Conservation (phyloP, 2,113 vertebrate genomes). For the Lontra canadensis region DNA sequence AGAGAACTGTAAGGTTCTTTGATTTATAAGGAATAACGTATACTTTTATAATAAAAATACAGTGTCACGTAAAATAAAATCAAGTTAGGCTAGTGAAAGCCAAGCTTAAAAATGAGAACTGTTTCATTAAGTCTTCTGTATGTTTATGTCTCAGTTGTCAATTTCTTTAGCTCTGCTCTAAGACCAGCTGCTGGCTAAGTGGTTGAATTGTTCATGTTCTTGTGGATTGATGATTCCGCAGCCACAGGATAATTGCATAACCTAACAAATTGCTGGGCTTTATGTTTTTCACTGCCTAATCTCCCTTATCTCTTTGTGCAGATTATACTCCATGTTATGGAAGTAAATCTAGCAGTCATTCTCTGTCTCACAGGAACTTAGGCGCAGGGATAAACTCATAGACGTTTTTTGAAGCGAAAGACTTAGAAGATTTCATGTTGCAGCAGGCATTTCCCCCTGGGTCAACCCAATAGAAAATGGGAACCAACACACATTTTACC, state of each 20-base stretch:
- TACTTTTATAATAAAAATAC: constrained; percentile 33
- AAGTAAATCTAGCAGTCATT: not conserved
- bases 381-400: not conserved
- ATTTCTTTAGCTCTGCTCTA: not conserved
- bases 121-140: not conserved
- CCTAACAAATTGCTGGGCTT: not conserved
- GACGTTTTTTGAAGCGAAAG: not conserved
- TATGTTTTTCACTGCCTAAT: not conserved
- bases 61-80: constrained; percentile 10
- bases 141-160: not conserved
- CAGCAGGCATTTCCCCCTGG: not conserved
- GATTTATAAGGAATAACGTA: not conserved
- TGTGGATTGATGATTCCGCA: not conserved
- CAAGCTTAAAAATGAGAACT: constrained; percentile 3
- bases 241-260: not conserved
- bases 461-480: constrained; percentile 10
- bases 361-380: not conserved
- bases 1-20: not conserved
- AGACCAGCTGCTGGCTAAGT: not conserved
- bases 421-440: constrained; percentile 18
- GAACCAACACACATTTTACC: not conserved
- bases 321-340: not conserved
- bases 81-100: not conserved
- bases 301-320: not conserved
- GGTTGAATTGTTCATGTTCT: not conserved